A percentile compares a stretch with the other conserved stretches of the same genome.
Evolutionary conservation across 1,140 invertebrate species (phyloP).

Genomic region (Cepaea nemoralis): DNA sequence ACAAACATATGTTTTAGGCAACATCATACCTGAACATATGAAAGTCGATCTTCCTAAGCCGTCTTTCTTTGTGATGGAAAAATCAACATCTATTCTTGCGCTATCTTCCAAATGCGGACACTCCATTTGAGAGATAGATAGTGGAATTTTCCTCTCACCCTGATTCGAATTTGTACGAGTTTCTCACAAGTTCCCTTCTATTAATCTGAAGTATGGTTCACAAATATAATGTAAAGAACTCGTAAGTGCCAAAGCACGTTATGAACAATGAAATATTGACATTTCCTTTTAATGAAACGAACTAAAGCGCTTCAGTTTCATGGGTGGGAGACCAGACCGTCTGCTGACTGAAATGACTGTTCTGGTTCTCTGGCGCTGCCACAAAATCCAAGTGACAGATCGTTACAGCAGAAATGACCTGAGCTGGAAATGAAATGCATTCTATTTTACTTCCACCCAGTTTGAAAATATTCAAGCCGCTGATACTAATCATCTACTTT

Average conservation of each 20-base stretch:
- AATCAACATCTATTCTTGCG: constrained; percentile 61
- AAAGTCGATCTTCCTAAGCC: constrained; percentile 3
- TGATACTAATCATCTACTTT: not conserved
- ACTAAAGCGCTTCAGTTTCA: too few species aligned
- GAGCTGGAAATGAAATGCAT: not conserved
- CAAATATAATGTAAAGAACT: not conserved
- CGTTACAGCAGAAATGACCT: not conserved
- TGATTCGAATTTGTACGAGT: not conserved
- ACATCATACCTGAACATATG: not conserved
- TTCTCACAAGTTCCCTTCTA: not conserved
- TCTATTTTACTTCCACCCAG: not conserved
- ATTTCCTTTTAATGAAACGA: too few species aligned
- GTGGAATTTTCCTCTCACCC: not conserved
- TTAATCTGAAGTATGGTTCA: not conserved
- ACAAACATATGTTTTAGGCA: not conserved
- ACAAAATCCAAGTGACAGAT: too few species aligned
- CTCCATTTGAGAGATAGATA: constrained; percentile 60
- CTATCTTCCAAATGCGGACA: constrained; percentile 69
- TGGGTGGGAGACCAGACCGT: too few species aligned
- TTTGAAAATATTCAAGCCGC: not conserved
- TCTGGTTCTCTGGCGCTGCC: too few species aligned
- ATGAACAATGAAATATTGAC: not conserved
- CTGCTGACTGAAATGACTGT: too few species aligned
- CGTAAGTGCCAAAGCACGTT: not conserved
- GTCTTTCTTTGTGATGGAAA: constrained; percentile 44